Evolutionary conservation across 1,140 invertebrate species (phyloP), one percentile per base, ranked within the genome.

Genomic region (Temnothorax longispinosus): DNA sequence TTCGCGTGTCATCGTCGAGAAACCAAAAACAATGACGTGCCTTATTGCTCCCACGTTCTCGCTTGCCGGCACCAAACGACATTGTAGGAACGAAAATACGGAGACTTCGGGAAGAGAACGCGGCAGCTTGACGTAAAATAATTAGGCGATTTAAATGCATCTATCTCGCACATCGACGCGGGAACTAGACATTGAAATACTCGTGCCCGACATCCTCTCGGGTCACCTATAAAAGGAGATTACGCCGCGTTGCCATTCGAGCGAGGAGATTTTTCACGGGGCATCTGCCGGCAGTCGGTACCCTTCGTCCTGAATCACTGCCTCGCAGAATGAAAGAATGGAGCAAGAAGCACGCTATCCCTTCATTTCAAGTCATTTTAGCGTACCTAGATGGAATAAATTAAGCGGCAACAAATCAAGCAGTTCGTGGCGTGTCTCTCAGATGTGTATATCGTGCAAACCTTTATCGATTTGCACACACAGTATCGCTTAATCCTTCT

Each of bases 111-210:
- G 21, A 64, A 18, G 47, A 27, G 18, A 4, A 35, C 50, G n/a
- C 11, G n/a, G 27, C n/a, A 44, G 50, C 54, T 74, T 54, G 64
- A 88, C 80, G 72, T 85, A 76, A 89, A 89, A 88, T 85, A 50
- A 88, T 89, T 80, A 85, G 60, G 64, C 64, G 76, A 74, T 89
- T 89, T 77, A 88, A 85, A 88, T 78, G 86, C 67, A 89, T 89
- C 67, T 62, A 71, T 85, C 80, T 86, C 18, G 38, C 58, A 35
- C 77, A 47, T 62, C 67, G 52, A 85, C 72, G 60, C 74, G 60
- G 56, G 58, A 80, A 85, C 56, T 52, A 67, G 47, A 75, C 58
- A 47, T 52, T 86, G 82, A 80, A 78, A 88, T 88, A 87, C 71
- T 54, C 75, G 35, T 50, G 56, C 41, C 81, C n/a, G 41, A 75